These are phyloP conservation scores for Lepus americanus DNA, from an alignment of 2,113 vertebrate species.

Conservation along the genomic window DNA sequence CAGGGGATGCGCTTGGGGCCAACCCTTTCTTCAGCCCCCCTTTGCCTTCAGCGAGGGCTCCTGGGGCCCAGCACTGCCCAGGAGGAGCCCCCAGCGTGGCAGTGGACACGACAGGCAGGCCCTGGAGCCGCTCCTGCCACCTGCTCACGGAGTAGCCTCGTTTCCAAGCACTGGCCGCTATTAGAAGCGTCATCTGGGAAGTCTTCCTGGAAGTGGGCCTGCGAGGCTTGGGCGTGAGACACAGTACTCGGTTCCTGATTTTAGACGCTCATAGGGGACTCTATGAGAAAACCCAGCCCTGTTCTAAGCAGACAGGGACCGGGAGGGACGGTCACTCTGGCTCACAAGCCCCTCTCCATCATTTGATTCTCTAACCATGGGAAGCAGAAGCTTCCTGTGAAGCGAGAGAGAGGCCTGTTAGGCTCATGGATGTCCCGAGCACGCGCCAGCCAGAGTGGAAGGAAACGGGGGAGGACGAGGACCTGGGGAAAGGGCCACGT, in stretches of 20 bases:
- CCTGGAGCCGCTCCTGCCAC: not conserved
- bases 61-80: not conserved
- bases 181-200: not conserved
- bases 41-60: not conserved
- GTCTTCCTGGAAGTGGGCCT: not conserved
- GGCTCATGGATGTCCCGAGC: not conserved
- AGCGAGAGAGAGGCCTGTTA: not conserved
- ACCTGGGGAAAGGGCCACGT: not conserved
- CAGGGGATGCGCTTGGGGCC: not conserved
- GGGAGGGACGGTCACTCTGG: not conserved
- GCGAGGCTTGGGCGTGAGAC: not conserved
- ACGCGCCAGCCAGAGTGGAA: no score
- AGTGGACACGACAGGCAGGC: not conserved
- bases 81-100: not conserved
- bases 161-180: no score
- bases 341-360: not conserved
- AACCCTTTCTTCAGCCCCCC: not conserved
- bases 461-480: no score
- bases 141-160: not conserved
- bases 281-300: not conserved
- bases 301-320: not conserved
- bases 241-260: no score
- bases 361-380: not conserved
- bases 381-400: not conserved
- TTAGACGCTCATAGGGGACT: not conserved